Evolutionary conservation across 2,888 invertebrate species (phyloP), one percentile per base, ranked within the genome.

Genomic region (Ormyrus rosae): DNA sequence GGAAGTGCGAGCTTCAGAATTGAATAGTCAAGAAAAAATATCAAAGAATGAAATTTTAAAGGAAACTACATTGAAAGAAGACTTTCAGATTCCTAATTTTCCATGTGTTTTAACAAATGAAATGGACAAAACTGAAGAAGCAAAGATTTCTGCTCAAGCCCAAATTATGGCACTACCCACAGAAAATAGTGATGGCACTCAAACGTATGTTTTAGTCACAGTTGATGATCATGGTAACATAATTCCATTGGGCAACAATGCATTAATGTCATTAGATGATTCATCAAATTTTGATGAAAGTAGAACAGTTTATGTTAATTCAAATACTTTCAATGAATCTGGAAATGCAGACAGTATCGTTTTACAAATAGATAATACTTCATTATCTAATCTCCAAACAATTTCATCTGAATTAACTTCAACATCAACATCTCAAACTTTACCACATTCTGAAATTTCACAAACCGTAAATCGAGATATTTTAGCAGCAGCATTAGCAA

Each of bases 101-200:
- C 81, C 75, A 51, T n/a, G 10, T 56, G 50, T 45, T 64, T 7
- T 34, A 50, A 56, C 50, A 48, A 67, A 46, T 63, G 46, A 61
- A 56, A 58, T 56, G 1, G 87, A 90, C 86, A 79, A 90, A 86
- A n/a, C 83, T 11, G 86, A 88, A 11, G 86, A 87, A 72, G 69
- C 86, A 2, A 89, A 86, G 75, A 70, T 83, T 81, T 87, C 67
- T 13, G 87, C 93, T 53, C 94, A 94, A 86, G 93, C 94, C 0
- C 94, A 95, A 88, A 92, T 95, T 85, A 91, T 95, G 87, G 95
- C 95, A 11, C 92, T 96, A 64, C 95, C 95, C 45, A 95, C 95
- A 34, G 95, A 95, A 85, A 94, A 94, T 84, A 93, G 94, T 80
- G 95, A 95, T 72, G 95, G 95, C 6, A 94, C 95, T 48, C 93